Evolutionary conservation across 2,113 vertebrate species (phyloP).

Genomic region (Cnemophilus loriae): DNA sequence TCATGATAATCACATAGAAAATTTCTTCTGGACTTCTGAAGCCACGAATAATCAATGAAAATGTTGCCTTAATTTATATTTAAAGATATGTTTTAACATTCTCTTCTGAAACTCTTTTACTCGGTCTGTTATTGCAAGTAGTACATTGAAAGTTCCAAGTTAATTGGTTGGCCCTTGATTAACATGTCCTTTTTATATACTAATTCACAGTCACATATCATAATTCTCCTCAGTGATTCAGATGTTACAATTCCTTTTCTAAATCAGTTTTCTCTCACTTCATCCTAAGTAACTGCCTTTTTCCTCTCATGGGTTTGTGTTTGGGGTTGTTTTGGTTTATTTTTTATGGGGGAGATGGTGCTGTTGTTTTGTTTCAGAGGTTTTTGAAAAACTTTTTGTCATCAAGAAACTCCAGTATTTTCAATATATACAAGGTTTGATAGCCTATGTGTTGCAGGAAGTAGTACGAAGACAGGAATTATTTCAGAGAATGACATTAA

Average conservation of each 20-base stretch:
- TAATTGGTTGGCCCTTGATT: background rate
- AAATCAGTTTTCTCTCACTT: background rate
- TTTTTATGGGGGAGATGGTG: accelerated
- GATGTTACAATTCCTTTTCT: background rate
- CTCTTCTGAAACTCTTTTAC: background rate
- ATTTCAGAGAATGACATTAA: background rate
- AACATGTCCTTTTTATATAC: background rate
- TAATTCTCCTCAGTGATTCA: background rate
- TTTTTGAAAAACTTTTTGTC: background rate
- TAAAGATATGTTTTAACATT: background rate
- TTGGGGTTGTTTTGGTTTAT: accelerated
- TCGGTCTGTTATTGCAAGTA: accelerated
- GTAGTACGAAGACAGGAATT: background rate
- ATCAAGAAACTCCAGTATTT: background rate
- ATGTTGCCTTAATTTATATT: background rate
- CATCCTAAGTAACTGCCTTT: background rate
- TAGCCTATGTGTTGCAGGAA: background rate
- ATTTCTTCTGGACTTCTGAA: background rate
- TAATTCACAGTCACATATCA: background rate
- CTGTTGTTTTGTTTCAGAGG: accelerated
- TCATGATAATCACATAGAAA: background rate
- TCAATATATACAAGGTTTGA: background rate
- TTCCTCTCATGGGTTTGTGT: background rate
- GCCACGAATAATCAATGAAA: background rate
- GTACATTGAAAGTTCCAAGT: background rate